phyloP scores from a whole-genome alignment of 1,140 invertebrate species.

The Marisa cornuarietis region DNA sequence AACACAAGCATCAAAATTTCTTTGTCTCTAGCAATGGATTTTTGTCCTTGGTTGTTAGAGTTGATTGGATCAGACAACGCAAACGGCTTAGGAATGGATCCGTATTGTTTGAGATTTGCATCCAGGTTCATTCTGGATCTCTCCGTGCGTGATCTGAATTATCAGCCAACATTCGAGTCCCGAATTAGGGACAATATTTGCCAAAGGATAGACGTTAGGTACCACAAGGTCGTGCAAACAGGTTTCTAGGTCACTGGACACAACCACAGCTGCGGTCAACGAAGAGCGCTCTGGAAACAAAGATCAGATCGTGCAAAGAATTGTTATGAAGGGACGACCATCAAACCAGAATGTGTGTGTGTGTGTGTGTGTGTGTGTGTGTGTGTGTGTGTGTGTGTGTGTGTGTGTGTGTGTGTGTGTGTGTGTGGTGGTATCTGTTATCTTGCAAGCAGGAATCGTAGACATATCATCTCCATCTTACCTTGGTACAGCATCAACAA shows the following conservation, averaged over 20 bases:
- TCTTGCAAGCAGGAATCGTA: not conserved
- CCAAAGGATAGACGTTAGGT: no score
- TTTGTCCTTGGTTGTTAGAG: no score
- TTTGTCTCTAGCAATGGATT: no score
- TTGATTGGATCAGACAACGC: no score
- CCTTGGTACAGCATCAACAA: not conserved
- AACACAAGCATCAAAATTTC: no score
- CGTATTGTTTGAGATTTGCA: no score
- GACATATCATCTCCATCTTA: not conserved
- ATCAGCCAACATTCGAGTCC: no score
- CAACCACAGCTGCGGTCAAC: not conserved
- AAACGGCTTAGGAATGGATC: no score
- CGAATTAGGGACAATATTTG: no score
- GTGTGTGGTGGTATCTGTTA: not conserved
- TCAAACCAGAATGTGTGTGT: not conserved
- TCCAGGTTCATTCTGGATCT: no score
- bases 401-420: not conserved
- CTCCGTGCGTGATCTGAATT: no score
- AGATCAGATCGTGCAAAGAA: not conserved
- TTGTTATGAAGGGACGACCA: no score
- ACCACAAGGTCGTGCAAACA: not conserved
- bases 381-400: constrained; percentile 4
- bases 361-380: not conserved
- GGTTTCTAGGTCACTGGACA: not conserved
- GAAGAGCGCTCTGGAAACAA: not conserved